A percentile compares a stretch with the other conserved stretches of the same genome.
Conservation (phyloP, 2,888 invertebrate genomes). For the Amorpha juglandis region DNA sequence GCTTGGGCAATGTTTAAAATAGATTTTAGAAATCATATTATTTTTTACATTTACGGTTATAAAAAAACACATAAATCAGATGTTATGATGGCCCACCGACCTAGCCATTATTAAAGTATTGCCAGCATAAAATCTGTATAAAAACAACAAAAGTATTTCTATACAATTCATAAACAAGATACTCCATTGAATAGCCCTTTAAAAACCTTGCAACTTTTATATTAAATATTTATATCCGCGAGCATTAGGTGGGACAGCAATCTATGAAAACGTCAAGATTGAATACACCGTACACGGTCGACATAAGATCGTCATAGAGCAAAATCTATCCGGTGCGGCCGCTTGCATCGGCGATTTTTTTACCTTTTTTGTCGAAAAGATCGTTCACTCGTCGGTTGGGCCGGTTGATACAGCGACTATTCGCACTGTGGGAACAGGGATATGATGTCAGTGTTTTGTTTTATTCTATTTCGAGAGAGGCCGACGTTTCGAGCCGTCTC, state of each 20-base stretch:
- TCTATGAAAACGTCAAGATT: slow-evolving; percentile 12
- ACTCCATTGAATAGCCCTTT: slow-evolving; percentile 13
- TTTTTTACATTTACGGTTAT: not conserved
- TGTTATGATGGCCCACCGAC: not conserved
- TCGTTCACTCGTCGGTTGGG: slow-evolving; percentile 63
- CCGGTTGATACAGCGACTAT: slow-evolving; percentile 54
- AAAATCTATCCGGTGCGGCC: slow-evolving; percentile 24
- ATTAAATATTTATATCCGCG: slow-evolving; percentile 17
- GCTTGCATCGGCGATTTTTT: slow-evolving; percentile 40
- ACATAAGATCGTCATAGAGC: slow-evolving; percentile 20
- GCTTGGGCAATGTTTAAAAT: not conserved
- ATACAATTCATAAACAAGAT: slow-evolving; percentile 17
- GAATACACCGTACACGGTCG: slow-evolving; percentile 12
- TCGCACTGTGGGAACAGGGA: slow-evolving; percentile 70
- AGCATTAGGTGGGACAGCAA: slow-evolving; percentile 14
- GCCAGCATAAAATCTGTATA: not conserved
- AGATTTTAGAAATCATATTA: not conserved
- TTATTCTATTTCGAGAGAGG: slow-evolving; percentile 37
- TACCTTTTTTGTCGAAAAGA: slow-evolving; percentile 62
- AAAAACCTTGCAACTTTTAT: slow-evolving; percentile 9
- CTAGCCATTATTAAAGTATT: not conserved
- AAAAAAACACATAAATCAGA: not conserved
- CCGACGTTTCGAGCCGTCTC: slow-evolving; percentile 38
- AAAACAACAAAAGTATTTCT: slow-evolving; percentile 1
- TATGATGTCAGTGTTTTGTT: slow-evolving; percentile 65